Percentiles rank a stretch among this genome's conserved stretches.
phyloP scores from a whole-genome alignment of 2,797 vertebrate species.

The Phrynocephalus guinanensis region DNA sequence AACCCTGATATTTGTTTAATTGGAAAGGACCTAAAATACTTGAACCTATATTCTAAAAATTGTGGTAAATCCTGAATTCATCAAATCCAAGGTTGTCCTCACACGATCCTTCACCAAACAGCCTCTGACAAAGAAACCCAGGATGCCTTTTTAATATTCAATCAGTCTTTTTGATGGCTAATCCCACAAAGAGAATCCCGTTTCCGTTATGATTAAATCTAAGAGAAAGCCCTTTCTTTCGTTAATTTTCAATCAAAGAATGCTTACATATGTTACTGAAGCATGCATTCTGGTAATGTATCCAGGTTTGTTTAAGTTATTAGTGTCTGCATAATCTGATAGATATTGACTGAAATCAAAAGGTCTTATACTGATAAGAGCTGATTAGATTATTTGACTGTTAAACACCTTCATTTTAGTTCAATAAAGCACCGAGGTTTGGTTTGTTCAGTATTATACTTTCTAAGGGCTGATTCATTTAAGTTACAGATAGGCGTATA shows the following conservation, averaged over 20 bases:
- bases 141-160: conserved; percentile 68
- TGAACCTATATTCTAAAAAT: conserved; percentile 51
- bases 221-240: conserved; percentile 38
- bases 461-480: background rate
- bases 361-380: background rate
- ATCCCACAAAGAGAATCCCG: conserved; percentile 62
- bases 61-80: conserved; percentile 50
- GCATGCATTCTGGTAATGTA: background rate
- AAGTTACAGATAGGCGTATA: background rate
- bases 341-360: background rate
- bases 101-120: conserved; percentile 66
- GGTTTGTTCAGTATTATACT: background rate
- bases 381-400: background rate
- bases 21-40: conserved; percentile 45
- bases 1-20: background rate
- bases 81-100: conserved; percentile 1
- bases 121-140: conserved; percentile 57
- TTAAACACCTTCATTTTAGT: background rate
- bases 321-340: background rate
- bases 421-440: background rate
- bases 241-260: conserved; percentile 35
- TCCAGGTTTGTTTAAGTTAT: conserved; percentile 8
- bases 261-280: conserved; percentile 24
- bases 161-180: conserved; percentile 65
- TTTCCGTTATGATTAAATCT: conserved; percentile 56